Conservation (phyloP, 2,888 invertebrate species). For the Tachina lurida region DNA sequence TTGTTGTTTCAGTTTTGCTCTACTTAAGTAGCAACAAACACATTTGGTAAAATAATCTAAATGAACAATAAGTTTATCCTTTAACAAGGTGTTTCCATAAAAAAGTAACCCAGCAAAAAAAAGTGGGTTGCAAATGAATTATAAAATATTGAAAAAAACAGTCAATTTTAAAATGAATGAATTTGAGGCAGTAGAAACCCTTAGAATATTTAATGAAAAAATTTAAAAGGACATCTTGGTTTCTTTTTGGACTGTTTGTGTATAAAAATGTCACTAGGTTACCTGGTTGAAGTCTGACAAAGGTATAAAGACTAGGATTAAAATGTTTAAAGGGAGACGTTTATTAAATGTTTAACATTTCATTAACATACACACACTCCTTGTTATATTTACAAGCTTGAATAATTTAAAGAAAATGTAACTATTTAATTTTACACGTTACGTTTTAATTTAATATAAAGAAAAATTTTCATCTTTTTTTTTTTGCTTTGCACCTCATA, state of each 20-base stretch:
- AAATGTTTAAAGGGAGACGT: constrained; percentile 40
- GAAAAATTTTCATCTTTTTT: constrained; percentile 37
- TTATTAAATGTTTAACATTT: constrained; percentile 61
- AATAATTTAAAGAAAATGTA: constrained; percentile 37
- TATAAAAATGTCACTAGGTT: constrained; percentile 28
- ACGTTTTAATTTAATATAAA: constrained; percentile 67
- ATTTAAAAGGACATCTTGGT: not conserved
- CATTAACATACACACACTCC: constrained; percentile 38
- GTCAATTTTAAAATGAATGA: no score
- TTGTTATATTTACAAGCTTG: not conserved
- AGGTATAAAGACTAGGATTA: constrained; percentile 13
- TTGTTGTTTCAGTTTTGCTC: constrained; percentile 50
- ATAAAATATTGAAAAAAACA: no score
- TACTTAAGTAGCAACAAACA: constrained; percentile 43
- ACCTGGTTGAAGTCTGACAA: not conserved
- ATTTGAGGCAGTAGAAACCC: no score
- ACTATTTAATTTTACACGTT: constrained; percentile 67
- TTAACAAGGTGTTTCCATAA: constrained; percentile 57
- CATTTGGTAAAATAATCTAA: constrained; percentile 39
- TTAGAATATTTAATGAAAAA: no score
- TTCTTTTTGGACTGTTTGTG: not conserved
- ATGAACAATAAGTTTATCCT: not conserved
- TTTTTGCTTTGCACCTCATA: constrained; percentile 8
- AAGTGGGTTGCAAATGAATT: not conserved
- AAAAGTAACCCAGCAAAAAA: constrained; percentile 37